Base-by-base conservation (phyloP, 1,140 invertebrate species). In the Amyelois transitella region DNA sequence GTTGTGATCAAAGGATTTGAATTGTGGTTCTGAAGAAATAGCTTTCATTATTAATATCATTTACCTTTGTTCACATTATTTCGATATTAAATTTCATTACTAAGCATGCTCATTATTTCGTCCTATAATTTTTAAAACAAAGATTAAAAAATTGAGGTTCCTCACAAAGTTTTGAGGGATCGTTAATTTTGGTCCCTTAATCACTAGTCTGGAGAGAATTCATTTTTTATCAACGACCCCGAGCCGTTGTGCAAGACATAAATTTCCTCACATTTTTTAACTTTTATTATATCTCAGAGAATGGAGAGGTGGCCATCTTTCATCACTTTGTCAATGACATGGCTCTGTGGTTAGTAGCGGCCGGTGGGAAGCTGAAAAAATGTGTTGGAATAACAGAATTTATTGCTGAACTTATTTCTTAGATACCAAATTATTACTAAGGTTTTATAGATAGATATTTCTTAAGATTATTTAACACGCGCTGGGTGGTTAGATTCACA, bases 111-210 rank as follows among this genome's bases (percentile, higher is more conserved):
- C 3, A 12, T 14, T n/a, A 38, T 14, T 38, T 38, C n/a, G n/a
- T 14, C 32, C 17, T 38, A 38, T 3, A 38, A 14, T 38, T n/a
- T 14, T 38, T 38, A 14, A n/a, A n/a, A 38, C 32, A 38, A 14
- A 56, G 51, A 56, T 56, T 56, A 51, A 56, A 56, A 56, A 56
- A 56, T 48, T 56, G 8, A 17, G 21, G 18, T 38, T 19, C 54
- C 20, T n/a, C 10, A 20, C 19, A 56, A 56, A 28, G 24, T 56
- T 56, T 56, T 43, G 54, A 38, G 21, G 32, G 54, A 18, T 50
- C 47, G 50, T 56, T 50, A 56, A 56, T 56, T 51, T 56, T 38
- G 28, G 44, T 56, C 48, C 38, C 12, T 22, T 2, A 14, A 22
- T 19, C 54, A 48, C 21, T 17, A 43, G 32, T n/a, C n/a, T 18